phyloP scores from a whole-genome alignment of 1,140 invertebrate genomes.

The Daktulosphaira vitifoliae region DNA sequence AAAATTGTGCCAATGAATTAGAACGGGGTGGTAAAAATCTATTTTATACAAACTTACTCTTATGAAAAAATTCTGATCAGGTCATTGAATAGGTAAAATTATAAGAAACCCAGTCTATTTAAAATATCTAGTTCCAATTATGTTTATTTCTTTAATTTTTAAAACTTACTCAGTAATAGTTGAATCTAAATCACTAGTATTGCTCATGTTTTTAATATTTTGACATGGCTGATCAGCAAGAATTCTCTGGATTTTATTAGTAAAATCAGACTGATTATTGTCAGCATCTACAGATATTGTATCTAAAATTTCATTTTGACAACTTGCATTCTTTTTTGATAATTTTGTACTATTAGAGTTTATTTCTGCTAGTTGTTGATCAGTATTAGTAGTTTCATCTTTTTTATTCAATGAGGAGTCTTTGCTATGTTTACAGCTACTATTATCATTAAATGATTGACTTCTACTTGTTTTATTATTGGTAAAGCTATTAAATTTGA shows the following conservation, averaged over 20 bases:
- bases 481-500: background rate
- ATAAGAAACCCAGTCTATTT: no score
- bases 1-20: no score
- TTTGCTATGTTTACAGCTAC: conserved; percentile 1
- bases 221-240: no score
- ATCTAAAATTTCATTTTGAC: background rate
- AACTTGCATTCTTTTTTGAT: background rate
- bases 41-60: no score
- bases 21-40: no score
- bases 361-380: background rate
- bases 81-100: no score
- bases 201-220: no score
- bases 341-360: background rate
- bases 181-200: no score
- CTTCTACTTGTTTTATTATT: background rate
- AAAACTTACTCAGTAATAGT: no score
- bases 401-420: background rate
- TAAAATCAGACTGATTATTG: conserved; percentile 9
- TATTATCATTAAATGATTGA: background rate
- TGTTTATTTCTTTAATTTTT: no score
- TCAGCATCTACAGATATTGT: background rate
- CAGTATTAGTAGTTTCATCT: background rate
- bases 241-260: background rate
- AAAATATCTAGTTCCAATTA: no score
- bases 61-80: no score